These are phyloP conservation scores for Ceyx cyanopectus DNA, from an alignment of 2,113 vertebrate species.

Conservation along the genomic window DNA sequence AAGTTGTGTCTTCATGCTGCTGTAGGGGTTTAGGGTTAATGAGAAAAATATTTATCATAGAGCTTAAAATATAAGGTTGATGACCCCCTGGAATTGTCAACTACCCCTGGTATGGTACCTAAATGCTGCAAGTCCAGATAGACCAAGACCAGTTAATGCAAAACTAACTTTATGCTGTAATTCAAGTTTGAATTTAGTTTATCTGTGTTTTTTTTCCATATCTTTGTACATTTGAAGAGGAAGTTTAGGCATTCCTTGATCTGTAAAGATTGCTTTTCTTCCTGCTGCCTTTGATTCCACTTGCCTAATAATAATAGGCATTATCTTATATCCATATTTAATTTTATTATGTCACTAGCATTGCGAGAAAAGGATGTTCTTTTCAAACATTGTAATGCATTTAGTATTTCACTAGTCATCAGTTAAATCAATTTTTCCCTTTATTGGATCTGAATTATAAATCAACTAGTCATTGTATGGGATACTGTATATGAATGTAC, in stretches of 20 bases:
- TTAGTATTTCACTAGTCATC: constrained; percentile 80
- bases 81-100: background rate
- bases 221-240: constrained; percentile 3
- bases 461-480: constrained; percentile 78
- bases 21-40: background rate
- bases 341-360: constrained; percentile 74
- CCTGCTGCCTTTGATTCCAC: constrained; percentile 56
- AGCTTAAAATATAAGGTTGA: background rate
- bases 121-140: background rate
- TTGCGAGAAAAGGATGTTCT: constrained; percentile 74
- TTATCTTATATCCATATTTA: constrained; percentile 75
- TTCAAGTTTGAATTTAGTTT: constrained; percentile 1
- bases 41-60: background rate
- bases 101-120: background rate
- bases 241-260: constrained; percentile 43
- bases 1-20: background rate
- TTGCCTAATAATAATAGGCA: constrained; percentile 73
- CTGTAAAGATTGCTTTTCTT: constrained; percentile 53
- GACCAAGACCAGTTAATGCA: background rate
- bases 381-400: constrained; percentile 77
- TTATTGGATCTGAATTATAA: constrained; percentile 82
- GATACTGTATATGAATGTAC: constrained; percentile 79
- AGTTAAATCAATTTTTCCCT: constrained; percentile 80
- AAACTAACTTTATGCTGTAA: background rate
- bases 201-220: constrained; percentile 1